Evolutionary conservation across 2,797 vertebrate species (phyloP), one percentile per base, ranked within the genome.

Genomic region (Todus mexicanus): DNA sequence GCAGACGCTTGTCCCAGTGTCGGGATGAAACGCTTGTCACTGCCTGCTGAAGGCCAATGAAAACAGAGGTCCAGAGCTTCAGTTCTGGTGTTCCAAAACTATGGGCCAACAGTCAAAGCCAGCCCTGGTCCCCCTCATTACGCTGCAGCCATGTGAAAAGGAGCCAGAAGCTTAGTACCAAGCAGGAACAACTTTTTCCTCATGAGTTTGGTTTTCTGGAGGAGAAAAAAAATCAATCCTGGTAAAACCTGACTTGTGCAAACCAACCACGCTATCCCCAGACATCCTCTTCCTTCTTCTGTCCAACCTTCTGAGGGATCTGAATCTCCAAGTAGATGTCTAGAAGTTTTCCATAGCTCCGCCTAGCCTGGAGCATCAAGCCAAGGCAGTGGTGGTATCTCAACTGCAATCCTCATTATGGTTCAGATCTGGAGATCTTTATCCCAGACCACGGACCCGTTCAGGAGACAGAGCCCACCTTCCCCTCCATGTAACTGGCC

Each of bases 101-200:
- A 54, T 4, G 37, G 35, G 60, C 77, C 56, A 73, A 25, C 3
- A 7, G 25, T 45, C 65, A 61, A 73, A 92, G 31, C 6, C 50
- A 70, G 13, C 10, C 33, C 51, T 4, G 4, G 56, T 22, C 72
- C n/a, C 12, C 15, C 18, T 65, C 56, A 19, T 57, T 60, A 66
- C 11, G n/a, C 59, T 38, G 22, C 0, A 0, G n/a, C 15, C 37
- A 12, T 0, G 9, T 57, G 16, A 84, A 48, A 71, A 74, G 6
- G 22, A 63, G 25, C 17, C 5, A 12, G 64, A 60, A 92, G 60
- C 70, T 31, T 16, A 29, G 9, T 4, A 11, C 5, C 6, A 3
- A 76, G 50, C 1, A 15, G 42, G 51, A 48, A 57, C 8, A 59
- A 27, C 15, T 61, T 74, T 42, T 73, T 47, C n/a, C 45, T 78